A percentile compares a stretch with the other conserved stretches of the same genome.
Evolutionary conservation across 2,113 vertebrate genomes (phyloP).

Genomic region (Dolichotis patagonum): DNA sequence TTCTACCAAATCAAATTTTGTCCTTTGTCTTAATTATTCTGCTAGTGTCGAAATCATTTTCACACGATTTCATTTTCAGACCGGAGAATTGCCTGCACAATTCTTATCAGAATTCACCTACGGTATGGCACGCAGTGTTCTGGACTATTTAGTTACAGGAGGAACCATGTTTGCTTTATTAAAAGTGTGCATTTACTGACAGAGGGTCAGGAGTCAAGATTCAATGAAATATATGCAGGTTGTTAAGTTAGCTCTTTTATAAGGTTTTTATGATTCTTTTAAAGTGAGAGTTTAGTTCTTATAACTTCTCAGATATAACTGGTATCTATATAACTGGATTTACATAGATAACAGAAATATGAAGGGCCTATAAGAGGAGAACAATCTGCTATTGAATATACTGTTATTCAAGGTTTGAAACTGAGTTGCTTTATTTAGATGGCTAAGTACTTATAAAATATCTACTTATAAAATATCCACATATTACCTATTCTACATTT

Average conservation of each 20-base stretch:
- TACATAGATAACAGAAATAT: neutral
- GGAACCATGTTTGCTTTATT: conserved; percentile 36
- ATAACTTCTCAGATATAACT: neutral
- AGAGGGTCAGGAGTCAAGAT: conserved; percentile 29
- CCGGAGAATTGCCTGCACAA: conserved; percentile 56
- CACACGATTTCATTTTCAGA: conserved; percentile 69
- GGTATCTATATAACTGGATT: neutral
- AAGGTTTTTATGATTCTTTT: neutral
- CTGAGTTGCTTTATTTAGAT: neutral
- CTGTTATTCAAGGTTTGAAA: neutral
- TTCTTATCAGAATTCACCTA: conserved; percentile 61
- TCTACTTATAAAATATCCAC: neutral
- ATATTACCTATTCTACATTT: neutral
- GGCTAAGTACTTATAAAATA: neutral
- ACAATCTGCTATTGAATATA: neutral
- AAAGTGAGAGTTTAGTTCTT: neutral
- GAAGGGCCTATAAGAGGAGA: neutral
- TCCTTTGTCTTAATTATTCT: conserved; percentile 69
- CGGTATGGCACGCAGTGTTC: conserved; percentile 11
- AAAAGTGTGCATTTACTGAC: conserved; percentile 55
- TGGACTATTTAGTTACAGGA: conserved; percentile 10
- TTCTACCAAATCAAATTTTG: conserved; percentile 50
- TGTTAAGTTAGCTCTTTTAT: conserved; percentile 54
- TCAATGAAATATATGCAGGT: neutral
- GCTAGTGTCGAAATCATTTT: conserved; percentile 67